Base-by-base conservation (phyloP, 2,797 vertebrate species). In the Oryzias dopingdopingensis region DNA sequence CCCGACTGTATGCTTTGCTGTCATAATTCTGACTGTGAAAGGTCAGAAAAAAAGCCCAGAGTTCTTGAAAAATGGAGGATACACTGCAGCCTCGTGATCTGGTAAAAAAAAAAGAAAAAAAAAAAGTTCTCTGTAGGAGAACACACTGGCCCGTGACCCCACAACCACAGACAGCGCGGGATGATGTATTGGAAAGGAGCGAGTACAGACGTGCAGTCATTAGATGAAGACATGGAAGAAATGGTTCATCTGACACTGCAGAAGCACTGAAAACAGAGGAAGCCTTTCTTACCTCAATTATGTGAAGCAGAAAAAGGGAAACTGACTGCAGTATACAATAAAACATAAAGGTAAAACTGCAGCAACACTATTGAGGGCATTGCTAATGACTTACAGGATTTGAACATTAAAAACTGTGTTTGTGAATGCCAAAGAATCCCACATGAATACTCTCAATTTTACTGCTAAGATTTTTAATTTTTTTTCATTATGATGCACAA, bases 151-250 rank as follows among this genome's bases (percentile, higher is more conserved):
- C 61, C 32, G 13, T 82, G 77, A 86, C 73, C 82, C 75, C 47
- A 1, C 56, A 71, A 70, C 81, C 80, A 76, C 82, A 83, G 77
- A 81, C 59, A 56, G 74, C 50, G 58, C 67, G 70, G 26, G 70
- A 82, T 83, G 81, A 81, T 80, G 82, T 84, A 79, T 57, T 81
- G 83, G 84, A 82, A 87, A 86, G 53, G 68, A 76, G 70, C 85
- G 52, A 71, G 85, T 14, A 56, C 77, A 87, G 86, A 89, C 88
- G 81, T 90, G 84, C 74, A 74, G 65, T 88, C 84, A 89, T 85
- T 88, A 87, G 62, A 73, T 70, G 88, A 87, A 85, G 82, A 85
- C 80, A 77, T 84, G 88, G 87, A 90, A 84, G 81, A 62, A 82
- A 85, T 89, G 85, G 90, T 84, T 89, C 86, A 88, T 89, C 76